A percentile compares a stretch with the other conserved stretches of the same genome.
These are phyloP conservation scores for Paraplagusia blochii DNA, from an alignment of 2,113 vertebrate species.

Conservation along the genomic window DNA sequence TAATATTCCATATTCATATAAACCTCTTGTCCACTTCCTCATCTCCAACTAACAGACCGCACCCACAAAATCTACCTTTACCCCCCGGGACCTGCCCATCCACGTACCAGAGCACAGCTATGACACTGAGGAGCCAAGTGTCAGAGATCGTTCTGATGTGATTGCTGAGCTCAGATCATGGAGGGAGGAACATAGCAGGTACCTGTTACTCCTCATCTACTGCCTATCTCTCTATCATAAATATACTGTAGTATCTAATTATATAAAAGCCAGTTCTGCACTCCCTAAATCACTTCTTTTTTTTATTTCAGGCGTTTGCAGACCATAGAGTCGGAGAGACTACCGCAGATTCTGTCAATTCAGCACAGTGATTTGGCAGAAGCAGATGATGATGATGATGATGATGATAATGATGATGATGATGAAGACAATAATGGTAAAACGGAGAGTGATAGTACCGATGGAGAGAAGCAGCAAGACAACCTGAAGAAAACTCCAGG, in stretches of 20 bases:
- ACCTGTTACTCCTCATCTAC: conserved; percentile 24
- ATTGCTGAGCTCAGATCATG: conserved; percentile 67
- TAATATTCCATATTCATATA: neutral
- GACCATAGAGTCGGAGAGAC: conserved; percentile 64
- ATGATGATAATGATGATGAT: conserved; percentile 39
- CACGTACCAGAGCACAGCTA: conserved; percentile 60
- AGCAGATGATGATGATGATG: conserved; percentile 13
- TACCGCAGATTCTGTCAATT: conserved; percentile 65
- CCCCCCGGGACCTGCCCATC: conserved; percentile 41
- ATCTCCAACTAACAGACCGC: conserved; percentile 38
- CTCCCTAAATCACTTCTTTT: neutral
- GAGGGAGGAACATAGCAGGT: conserved; percentile 76
- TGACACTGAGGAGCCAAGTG: conserved; percentile 51
- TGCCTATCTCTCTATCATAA: too few species aligned
- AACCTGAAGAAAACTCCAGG: conserved; percentile 42
- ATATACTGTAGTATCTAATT: too few species aligned
- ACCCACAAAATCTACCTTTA: conserved; percentile 40
- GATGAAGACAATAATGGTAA: conserved; percentile 2
- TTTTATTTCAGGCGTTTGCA: conserved; percentile 70
- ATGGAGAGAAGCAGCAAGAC: conserved; percentile 15
- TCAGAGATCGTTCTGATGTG: conserved; percentile 55
- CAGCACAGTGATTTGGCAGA: conserved; percentile 60
- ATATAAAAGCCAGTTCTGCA: neutral
- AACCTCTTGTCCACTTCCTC: neutral
- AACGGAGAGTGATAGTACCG: conserved; percentile 36